phyloP scores from a whole-genome alignment of 2,113 vertebrate species.

The Takifugu flavidus region DNA sequence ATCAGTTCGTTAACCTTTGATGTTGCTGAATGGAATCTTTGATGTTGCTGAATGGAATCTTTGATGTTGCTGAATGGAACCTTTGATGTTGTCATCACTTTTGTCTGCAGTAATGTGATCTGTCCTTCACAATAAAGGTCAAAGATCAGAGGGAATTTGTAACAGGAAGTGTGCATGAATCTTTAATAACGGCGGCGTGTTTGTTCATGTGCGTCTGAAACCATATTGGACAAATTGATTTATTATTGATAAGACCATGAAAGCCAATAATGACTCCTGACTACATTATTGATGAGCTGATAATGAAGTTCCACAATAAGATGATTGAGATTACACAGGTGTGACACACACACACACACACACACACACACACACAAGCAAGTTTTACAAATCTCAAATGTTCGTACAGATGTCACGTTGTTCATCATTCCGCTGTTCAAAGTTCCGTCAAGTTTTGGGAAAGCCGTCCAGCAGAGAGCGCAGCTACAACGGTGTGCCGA shows the following conservation, averaged over 20 bases:
- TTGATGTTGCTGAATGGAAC: too few relatives aligned
- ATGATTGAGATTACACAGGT: slow-evolving; percentile 8
- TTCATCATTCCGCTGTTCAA: slow-evolving; percentile 83
- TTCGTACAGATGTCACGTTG: slow-evolving; percentile 87
- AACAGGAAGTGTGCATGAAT: slow-evolving; percentile 44
- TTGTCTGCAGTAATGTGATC: slow-evolving; percentile 22
- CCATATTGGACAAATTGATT: slow-evolving; percentile 38
- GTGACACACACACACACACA: slow-evolving; percentile 6
- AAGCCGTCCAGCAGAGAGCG: slow-evolving; percentile 82
- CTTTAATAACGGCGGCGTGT: slow-evolving; percentile 25
- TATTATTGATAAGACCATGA: slow-evolving; percentile 64
- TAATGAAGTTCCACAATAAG: slow-evolving; percentile 20
- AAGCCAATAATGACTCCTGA: slow-evolving; percentile 33
- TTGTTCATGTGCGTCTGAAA: slow-evolving; percentile 6
- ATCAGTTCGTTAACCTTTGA: too few relatives aligned
- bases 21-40: too few relatives aligned
- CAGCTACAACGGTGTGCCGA: slow-evolving; percentile 84
- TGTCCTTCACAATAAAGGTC: slow-evolving; percentile 23
- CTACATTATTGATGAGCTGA: slow-evolving; percentile 62
- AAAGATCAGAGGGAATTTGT: slow-evolving; percentile 35
- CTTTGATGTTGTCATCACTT: neutral
- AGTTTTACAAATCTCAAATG: neutral
- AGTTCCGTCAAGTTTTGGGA: slow-evolving; percentile 88
- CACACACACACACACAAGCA: slow-evolving; percentile 9
- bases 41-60: too few relatives aligned